Conservation (phyloP, 2,797 vertebrate genomes). For the Gymnoscopelus microlampas region DNA sequence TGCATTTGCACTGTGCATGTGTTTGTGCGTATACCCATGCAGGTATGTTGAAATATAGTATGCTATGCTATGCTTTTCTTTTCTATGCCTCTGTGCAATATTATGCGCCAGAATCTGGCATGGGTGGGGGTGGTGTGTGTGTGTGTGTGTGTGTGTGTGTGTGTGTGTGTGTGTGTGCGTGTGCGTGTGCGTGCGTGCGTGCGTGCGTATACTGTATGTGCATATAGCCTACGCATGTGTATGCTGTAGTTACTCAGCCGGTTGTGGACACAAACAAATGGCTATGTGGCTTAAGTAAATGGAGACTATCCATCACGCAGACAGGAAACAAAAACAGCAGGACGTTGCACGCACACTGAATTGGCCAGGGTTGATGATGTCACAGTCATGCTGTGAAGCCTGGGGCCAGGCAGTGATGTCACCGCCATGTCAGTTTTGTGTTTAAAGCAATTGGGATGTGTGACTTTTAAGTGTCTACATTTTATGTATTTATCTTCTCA, state of each 20-base stretch:
- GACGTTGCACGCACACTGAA: neutral
- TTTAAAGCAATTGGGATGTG: too few relatives aligned
- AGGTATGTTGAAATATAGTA: too few relatives aligned
- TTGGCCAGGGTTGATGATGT: neutral
- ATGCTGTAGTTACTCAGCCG: constrained; percentile 1
- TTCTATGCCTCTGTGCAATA: too few relatives aligned
- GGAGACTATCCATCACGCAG: constrained; percentile 43
- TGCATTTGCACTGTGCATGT: neutral
- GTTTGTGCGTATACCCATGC: too few relatives aligned
- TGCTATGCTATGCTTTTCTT: too few relatives aligned
- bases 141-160: too few relatives aligned
- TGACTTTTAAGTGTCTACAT: too few relatives aligned
- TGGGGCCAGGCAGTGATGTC: neutral
- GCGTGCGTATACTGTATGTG: neutral
- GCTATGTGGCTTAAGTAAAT: constrained; percentile 33
- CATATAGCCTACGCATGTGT: neutral
- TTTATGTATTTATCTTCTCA: too few relatives aligned
- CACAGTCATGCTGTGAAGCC: neutral
- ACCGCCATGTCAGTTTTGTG: too few relatives aligned
- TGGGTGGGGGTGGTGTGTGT: too few relatives aligned
- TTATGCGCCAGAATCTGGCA: too few relatives aligned
- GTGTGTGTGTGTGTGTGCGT: neutral
- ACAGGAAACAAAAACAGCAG: constrained; percentile 10
- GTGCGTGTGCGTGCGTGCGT: constrained; percentile 9
- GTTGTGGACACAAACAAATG: constrained; percentile 37